phyloP scores from a whole-genome alignment of 2,888 invertebrate genomes.

The Euplagia quadripunctaria region DNA sequence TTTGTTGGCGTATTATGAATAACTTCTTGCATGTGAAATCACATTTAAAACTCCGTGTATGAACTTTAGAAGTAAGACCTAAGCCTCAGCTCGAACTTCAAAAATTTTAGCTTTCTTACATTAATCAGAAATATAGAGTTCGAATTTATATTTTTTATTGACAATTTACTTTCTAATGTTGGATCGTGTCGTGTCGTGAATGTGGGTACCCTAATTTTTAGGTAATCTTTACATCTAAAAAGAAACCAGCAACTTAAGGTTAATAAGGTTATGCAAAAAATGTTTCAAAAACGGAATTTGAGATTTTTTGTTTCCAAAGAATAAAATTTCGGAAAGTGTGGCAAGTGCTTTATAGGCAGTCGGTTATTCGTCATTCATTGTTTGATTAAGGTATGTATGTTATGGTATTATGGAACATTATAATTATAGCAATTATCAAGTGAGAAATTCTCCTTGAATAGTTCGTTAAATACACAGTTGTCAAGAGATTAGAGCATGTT shows the following conservation, averaged over 20 bases:
- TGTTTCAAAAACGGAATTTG: neutral
- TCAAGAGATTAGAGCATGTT: constrained; percentile 48
- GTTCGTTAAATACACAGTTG: constrained; percentile 36
- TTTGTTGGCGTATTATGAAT: no score
- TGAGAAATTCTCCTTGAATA: constrained; percentile 48
- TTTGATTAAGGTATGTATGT: constrained; percentile 58
- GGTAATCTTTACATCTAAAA: neutral
- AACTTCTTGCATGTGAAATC: no score
- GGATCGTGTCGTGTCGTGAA: neutral
- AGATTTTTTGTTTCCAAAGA: neutral
- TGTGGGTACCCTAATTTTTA: neutral
- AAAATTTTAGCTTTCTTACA: no score
- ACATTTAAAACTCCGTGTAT: no score
- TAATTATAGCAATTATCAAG: constrained; percentile 69
- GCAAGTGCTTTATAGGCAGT: neutral
- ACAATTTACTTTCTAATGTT: neutral
- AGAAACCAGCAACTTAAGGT: neutral
- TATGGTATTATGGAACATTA: constrained; percentile 63
- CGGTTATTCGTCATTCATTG: constrained; percentile 49
- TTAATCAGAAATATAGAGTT: no score
- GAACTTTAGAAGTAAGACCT: no score
- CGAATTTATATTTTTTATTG: neutral
- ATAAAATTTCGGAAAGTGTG: neutral
- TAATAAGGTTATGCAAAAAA: neutral
- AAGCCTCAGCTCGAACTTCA: no score